phyloP scores from a whole-genome alignment of 2,888 invertebrate species.

The Drosophila mimetica region DNA sequence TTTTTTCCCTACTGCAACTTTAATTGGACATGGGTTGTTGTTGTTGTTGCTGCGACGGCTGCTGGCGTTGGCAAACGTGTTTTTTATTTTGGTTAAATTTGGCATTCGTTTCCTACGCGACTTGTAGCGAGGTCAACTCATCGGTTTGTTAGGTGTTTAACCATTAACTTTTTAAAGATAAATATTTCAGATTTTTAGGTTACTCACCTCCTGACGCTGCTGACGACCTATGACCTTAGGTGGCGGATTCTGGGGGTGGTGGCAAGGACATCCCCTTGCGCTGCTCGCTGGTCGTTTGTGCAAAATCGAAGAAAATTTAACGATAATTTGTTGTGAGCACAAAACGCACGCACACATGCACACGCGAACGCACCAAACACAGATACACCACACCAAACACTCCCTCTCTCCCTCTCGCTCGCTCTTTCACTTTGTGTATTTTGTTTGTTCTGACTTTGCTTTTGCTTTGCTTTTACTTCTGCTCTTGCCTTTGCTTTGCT shows the following conservation, averaged over 20 bases:
- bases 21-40: conserved; percentile 54
- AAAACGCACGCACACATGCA: conserved; percentile 18
- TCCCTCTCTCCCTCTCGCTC: conserved; percentile 23
- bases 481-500: conserved; percentile 48
- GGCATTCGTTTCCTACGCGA: conserved; percentile 58
- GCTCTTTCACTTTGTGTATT: conserved; percentile 51
- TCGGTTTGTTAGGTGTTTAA: conserved; percentile 1
- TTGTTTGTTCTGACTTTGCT: conserved; percentile 64
- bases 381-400: conserved; percentile 37
- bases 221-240: conserved; percentile 23
- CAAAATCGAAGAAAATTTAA: conserved; percentile 73
- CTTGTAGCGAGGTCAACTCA: conserved; percentile 56
- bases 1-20: conserved; percentile 51
- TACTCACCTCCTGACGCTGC: conserved; percentile 60
- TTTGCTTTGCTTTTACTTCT: conserved; percentile 22
- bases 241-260: conserved; percentile 13
- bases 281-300: conserved; percentile 37
- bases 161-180: background rate
- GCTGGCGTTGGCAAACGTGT: conserved; percentile 75
- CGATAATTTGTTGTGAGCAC: conserved; percentile 73
- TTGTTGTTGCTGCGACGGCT: conserved; percentile 32
- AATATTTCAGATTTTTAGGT: conserved; percentile 1
- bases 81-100: conserved; percentile 54
- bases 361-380: conserved; percentile 17
- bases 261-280: conserved; percentile 42